A percentile compares a stretch with the other conserved stretches of the same genome.
phyloP scores from a whole-genome alignment of 2,888 invertebrate genomes.

The Lobophora halterata region DNA sequence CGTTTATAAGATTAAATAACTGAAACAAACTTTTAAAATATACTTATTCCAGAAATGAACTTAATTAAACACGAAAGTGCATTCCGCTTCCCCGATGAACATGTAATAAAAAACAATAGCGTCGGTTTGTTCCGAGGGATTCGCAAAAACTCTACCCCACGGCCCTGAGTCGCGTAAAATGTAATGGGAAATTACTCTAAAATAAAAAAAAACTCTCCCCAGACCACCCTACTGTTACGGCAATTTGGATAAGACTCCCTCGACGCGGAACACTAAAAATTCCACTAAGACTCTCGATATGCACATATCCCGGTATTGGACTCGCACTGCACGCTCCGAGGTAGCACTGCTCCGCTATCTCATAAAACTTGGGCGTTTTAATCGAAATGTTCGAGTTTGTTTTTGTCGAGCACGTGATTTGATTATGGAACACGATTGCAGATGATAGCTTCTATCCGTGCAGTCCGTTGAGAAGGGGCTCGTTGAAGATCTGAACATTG shows the following conservation, averaged over 20 bases:
- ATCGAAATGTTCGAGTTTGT: slow-evolving; percentile 45
- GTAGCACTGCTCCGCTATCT: slow-evolving; percentile 38
- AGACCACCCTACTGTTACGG: slow-evolving; percentile 64
- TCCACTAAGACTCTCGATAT: slow-evolving; percentile 69
- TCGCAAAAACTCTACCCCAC: slow-evolving; percentile 63
- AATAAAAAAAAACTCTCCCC: slow-evolving; percentile 69
- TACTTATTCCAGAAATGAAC: slow-evolving; percentile 16
- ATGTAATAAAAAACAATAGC: slow-evolving; percentile 42
- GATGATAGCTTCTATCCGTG: slow-evolving; percentile 5
- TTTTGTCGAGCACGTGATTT: slow-evolving; percentile 29
- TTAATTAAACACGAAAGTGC: slow-evolving; percentile 31
- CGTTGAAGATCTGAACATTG: too few species aligned
- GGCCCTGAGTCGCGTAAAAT: slow-evolving; percentile 64
- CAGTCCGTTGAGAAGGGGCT: too few species aligned
- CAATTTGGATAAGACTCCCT: slow-evolving; percentile 72
- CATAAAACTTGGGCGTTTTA: slow-evolving; percentile 61
- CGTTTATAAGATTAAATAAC: not conserved
- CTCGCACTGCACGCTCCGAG: not conserved
- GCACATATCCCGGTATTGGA: slow-evolving; percentile 50
- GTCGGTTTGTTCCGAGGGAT: slow-evolving; percentile 32
- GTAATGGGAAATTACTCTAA: slow-evolving; percentile 76
- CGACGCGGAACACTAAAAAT: slow-evolving; percentile 64
- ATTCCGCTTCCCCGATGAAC: slow-evolving; percentile 23
- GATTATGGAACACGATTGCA: slow-evolving; percentile 25
- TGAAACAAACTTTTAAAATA: slow-evolving; percentile 8